Evolutionary conservation across 37 sponge, comb jelly and placozoan genomes (phyloP), one percentile per base, ranked within the genome.

Genomic region (Mnemiopsis leidyi): DNA sequence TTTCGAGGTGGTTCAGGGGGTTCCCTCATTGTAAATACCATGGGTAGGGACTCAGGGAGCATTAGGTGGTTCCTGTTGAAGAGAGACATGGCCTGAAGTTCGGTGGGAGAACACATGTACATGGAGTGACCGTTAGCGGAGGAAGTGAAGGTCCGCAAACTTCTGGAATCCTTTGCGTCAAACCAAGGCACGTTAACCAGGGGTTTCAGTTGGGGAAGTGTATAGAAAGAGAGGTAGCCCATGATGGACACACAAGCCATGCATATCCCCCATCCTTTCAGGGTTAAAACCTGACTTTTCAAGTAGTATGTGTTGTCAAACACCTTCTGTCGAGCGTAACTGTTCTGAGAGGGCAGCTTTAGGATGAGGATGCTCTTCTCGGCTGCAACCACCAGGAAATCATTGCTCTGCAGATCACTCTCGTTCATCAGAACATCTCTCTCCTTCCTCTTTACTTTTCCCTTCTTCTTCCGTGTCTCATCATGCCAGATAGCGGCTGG

Each of bases 261-360:
- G 30, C 90, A 85, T n/a, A 40, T 37, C 16, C 90, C 90, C 90
- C 90, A 85, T 5, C 90, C 90, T 23, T 85, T 61, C 90, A 85
- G 9, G 38, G 7, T 23, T 61, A 85, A 37, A 1, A 85, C 90
- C 90, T 85, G 90, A 40, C 90, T 85, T 37, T 85, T 85, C 61
- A 85, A 61, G 36, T 85, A 85, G 90, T 85, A 85, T 0, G 90
- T 85, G 90, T 85, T 85, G 61, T 85, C 90, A 25, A 85, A 85
- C 1, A 85, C 90, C 29, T 85, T 85, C 90, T 85, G 90, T 33
- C 90, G 40, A 3, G 90, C 90, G 90, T 85, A 85, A 25, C 90
- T 85, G 90, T 85, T 85, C 61, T 85, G 90, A 13, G 90, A 85
- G 48, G 90, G 90, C 24, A 85, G 90, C 35, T 85, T 85, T 23